These are phyloP conservation scores for Diaphora mendica DNA, from an alignment of 2,888 invertebrate genomes.

Conservation along the genomic window DNA sequence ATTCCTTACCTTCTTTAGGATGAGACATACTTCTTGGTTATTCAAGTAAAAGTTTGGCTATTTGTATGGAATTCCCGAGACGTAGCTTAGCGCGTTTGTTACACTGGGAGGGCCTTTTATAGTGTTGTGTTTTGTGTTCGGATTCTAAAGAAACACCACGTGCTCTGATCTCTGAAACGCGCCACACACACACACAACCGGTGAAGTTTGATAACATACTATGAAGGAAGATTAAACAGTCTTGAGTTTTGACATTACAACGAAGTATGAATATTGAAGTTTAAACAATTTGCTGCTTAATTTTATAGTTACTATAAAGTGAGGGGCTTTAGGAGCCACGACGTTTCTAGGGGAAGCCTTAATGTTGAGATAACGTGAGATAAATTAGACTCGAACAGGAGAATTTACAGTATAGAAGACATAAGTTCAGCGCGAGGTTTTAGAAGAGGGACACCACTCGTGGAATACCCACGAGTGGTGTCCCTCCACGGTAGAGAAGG, in stretches of 20 bases:
- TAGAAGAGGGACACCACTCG: too few species aligned
- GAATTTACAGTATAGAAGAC: too few species aligned
- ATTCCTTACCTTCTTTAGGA: slow-evolving; percentile 79
- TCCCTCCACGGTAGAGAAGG: too few species aligned
- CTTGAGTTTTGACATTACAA: slow-evolving; percentile 49
- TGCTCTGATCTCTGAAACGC: slow-evolving; percentile 61
- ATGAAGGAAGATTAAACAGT: slow-evolving; percentile 44
- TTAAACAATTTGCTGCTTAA: not conserved
- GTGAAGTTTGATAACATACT: slow-evolving; percentile 71
- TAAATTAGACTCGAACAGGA: too few species aligned
- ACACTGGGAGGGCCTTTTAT: slow-evolving; percentile 74
- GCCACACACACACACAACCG: slow-evolving; percentile 55
- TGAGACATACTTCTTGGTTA: slow-evolving; percentile 70
- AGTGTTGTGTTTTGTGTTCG: slow-evolving; percentile 75
- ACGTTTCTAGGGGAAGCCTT: too few species aligned
- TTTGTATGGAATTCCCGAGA: slow-evolving; percentile 57
- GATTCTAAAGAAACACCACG: slow-evolving; percentile 69
- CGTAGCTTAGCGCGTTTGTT: slow-evolving; percentile 67
- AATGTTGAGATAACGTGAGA: too few species aligned
- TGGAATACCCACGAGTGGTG: too few species aligned
- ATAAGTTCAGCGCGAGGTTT: too few species aligned
- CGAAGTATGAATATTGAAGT: not conserved
- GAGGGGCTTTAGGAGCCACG: too few species aligned
- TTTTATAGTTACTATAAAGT: too few species aligned
- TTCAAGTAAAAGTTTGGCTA: slow-evolving; percentile 35